Percentiles rank a stretch among this genome's conserved stretches.
phyloP scores from a whole-genome alignment of 2,888 invertebrate genomes.

The Netelia inedita region DNA sequence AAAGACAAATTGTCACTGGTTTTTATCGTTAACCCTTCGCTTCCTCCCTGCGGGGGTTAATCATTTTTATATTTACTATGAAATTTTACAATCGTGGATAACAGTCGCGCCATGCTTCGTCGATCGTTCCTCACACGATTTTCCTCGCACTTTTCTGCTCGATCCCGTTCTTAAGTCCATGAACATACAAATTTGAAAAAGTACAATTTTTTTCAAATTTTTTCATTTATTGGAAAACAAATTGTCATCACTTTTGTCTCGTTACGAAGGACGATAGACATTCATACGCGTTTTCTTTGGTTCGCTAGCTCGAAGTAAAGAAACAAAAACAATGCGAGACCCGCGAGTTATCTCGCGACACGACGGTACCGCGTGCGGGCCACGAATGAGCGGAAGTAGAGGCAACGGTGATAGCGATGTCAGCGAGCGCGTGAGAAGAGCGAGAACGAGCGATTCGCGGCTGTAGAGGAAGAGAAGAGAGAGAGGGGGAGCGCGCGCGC shows the following conservation, averaged over 20 bases:
- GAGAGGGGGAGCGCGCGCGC: conserved; percentile 35
- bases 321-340: conserved; percentile 2
- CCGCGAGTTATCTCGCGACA: conserved; percentile 47
- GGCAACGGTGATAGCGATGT: conserved; percentile 16
- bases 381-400: conserved; percentile 72
- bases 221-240: too few relatives aligned
- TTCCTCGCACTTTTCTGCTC: too few relatives aligned
- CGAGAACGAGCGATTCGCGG: not conserved
- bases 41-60: not conserved
- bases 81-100: not conserved
- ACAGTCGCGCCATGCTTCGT: not conserved
- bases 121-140: too few relatives aligned
- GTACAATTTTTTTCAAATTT: too few relatives aligned
- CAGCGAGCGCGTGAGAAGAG: not conserved
- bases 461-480: not conserved
- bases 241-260: too few relatives aligned
- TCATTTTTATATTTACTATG: not conserved
- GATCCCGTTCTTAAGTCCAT: too few relatives aligned
- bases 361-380: conserved; percentile 75
- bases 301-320: not conserved
- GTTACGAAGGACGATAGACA: not conserved
- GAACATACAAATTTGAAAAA: too few relatives aligned
- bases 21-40: not conserved
- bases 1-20: conserved; percentile 6
- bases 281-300: not conserved